Percentiles rank a stretch among this genome's conserved stretches.
Conservation (phyloP, 2,888 invertebrate species). For the Drosophila sordidula region DNA sequence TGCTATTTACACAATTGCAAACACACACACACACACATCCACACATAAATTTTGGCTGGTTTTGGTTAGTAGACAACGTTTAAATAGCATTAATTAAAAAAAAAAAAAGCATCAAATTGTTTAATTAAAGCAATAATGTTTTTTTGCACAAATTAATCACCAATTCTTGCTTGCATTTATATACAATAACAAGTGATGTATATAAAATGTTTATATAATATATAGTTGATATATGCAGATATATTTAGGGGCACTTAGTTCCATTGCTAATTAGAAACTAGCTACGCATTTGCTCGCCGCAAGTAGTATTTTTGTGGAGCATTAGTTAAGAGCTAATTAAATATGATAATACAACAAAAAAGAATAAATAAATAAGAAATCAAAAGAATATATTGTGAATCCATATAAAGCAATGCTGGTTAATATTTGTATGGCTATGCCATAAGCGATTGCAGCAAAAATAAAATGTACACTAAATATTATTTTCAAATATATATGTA, state of each 20-base stretch:
- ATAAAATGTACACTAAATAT: not conserved
- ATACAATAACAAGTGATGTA: conserved; percentile 57
- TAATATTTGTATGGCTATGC: conserved; percentile 14
- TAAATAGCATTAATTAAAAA: conserved; percentile 50
- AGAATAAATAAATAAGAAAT: conserved; percentile 8
- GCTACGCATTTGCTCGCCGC: conserved; percentile 48
- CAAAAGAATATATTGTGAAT: conserved; percentile 5
- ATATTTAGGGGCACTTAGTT: conserved; percentile 28
- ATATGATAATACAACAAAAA: conserved; percentile 17
- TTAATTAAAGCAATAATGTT: conserved; percentile 57
- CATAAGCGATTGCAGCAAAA: conserved; percentile 26
- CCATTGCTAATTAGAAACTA: conserved; percentile 30
- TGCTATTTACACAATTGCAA: conserved; percentile 25
- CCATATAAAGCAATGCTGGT: conserved; percentile 32
- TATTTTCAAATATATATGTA: not conserved
- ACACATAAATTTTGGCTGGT: conserved; percentile 14
- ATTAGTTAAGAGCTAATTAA: conserved; percentile 19
- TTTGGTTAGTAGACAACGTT: conserved; percentile 69
- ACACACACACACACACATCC: conserved; percentile 10
- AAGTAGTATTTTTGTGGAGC: conserved; percentile 37
- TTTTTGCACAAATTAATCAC: conserved; percentile 61
- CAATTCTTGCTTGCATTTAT: conserved; percentile 59
- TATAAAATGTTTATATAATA: conserved; percentile 22
- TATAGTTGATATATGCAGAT: conserved; percentile 12
- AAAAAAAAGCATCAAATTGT: conserved; percentile 37